Evolutionary conservation across 2,113 vertebrate genomes (phyloP).

Genomic region (Scophthalmus maximus): DNA sequence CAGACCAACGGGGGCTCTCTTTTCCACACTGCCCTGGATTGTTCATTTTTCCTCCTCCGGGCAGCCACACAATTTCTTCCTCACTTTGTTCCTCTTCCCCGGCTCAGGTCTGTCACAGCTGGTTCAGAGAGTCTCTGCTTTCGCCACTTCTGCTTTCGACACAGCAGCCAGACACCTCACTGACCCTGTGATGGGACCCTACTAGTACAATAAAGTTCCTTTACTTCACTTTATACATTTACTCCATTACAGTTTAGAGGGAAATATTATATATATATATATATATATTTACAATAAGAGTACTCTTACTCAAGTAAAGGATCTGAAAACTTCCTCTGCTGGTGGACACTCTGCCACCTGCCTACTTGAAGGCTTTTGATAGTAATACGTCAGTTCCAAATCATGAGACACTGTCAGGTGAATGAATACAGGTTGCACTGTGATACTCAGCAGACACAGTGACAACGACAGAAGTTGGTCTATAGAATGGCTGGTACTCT

Average conservation of each 20-base stretch:
- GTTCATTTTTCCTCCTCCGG: constrained; percentile 52
- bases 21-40: constrained; percentile 66
- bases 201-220: background rate
- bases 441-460: no score
- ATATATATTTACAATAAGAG: no score
- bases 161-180: background rate
- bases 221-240: background rate
- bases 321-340: no score
- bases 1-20: constrained; percentile 73
- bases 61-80: constrained; percentile 17
- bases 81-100: constrained; percentile 10
- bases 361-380: no score
- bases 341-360: no score
- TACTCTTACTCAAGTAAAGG: no score
- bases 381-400: no score
- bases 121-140: constrained; percentile 5
- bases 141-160: constrained; percentile 7
- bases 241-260: background rate
- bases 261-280: background rate
- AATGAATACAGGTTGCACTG: no score
- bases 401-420: no score
- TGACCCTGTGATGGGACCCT: no score
- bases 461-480: no score
- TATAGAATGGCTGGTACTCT: no score
- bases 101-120: constrained; percentile 39